Evolutionary conservation across 2,797 vertebrate genomes (phyloP).

Genomic region (Eulemur albifrons): DNA sequence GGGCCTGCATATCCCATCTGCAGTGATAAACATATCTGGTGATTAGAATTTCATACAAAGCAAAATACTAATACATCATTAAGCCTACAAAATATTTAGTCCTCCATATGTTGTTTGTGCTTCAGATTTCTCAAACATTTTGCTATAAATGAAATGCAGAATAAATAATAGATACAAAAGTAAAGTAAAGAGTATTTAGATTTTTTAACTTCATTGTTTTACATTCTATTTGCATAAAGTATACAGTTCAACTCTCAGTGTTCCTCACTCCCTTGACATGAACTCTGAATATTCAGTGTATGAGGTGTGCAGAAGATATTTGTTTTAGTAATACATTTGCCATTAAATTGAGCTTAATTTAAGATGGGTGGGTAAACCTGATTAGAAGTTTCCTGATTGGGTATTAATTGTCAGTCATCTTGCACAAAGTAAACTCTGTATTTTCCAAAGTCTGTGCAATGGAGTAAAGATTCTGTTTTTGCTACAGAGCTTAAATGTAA

Average conservation of each 20-base stretch:
- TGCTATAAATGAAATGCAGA: constrained; percentile 60
- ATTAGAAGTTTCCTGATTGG: not conserved
- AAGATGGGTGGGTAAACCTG: constrained; percentile 26
- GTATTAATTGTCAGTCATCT: constrained; percentile 48
- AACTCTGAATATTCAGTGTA: constrained; percentile 13
- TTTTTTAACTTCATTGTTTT: constrained; percentile 32
- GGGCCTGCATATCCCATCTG: constrained; percentile 72
- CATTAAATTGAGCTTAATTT: constrained; percentile 66
- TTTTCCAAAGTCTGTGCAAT: not conserved
- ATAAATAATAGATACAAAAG: constrained; percentile 68
- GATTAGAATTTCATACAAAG: constrained; percentile 80
- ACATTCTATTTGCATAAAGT: constrained; percentile 18
- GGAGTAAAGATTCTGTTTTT: not conserved
- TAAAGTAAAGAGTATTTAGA: not conserved
- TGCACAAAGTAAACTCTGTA: not conserved
- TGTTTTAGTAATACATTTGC: constrained; percentile 51
- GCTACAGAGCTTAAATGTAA: not conserved
- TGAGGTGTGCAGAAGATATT: constrained; percentile 19
- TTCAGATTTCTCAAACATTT: constrained; percentile 66
- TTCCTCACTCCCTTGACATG: not conserved
- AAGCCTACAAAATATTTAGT: constrained; percentile 75
- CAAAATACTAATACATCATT: constrained; percentile 81
- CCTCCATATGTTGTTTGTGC: constrained; percentile 67
- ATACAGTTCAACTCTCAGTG: not conserved
- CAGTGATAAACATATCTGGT: constrained; percentile 75